Evolutionary conservation across 2,888 invertebrate species (phyloP), one percentile per base, ranked within the genome.

Genomic region (Malachius bipustulatus): DNA sequence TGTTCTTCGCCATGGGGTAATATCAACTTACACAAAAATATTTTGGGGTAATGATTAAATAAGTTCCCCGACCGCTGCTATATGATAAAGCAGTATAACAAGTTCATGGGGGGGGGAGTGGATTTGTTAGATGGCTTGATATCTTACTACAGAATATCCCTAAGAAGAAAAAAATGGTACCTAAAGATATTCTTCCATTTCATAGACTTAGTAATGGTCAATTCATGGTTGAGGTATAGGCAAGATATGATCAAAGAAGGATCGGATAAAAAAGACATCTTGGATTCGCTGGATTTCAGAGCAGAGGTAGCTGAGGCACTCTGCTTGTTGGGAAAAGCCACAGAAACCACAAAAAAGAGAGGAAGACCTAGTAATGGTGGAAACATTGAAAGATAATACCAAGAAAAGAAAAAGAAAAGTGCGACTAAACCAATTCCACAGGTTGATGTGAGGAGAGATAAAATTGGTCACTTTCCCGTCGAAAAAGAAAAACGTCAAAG

Each of bases 41-140:
- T n/a, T n/a, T n/a, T n/a, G n/a, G n/a, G n/a, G n/a, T n/a, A n/a
- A n/a, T n/a, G n/a, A n/a, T n/a, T n/a, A n/a, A n/a, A n/a, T n/a
- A n/a, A n/a, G n/a, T n/a, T n/a, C n/a, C n/a, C n/a, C n/a, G n/a
- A n/a, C n/a, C n/a, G n/a, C n/a, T n/a, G n/a, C n/a, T 9, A 13
- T 11, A 19, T 19, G 24, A 19, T 19, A 19, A 19, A n/a, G 6
- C 24, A 19, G 24, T 19, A 19, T 19, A 19, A 19, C 24, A 19
- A 19, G 24, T 19, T 19, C 24, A 8, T 19, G 24, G 24, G 24
- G 6, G 24, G 24, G 6, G 32, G 32, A 11, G 24, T 35, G 24
- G n/a, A 19, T 19, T 19, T 19, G n/a, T 19, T n/a, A n/a, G 6
- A 19, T 19, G 24, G 24, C 24, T 19, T 19, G 24, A 19, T n/a